Evolutionary conservation across 2,113 vertebrate species (phyloP).

Genomic region (Oplegnathus fasciatus): DNA sequence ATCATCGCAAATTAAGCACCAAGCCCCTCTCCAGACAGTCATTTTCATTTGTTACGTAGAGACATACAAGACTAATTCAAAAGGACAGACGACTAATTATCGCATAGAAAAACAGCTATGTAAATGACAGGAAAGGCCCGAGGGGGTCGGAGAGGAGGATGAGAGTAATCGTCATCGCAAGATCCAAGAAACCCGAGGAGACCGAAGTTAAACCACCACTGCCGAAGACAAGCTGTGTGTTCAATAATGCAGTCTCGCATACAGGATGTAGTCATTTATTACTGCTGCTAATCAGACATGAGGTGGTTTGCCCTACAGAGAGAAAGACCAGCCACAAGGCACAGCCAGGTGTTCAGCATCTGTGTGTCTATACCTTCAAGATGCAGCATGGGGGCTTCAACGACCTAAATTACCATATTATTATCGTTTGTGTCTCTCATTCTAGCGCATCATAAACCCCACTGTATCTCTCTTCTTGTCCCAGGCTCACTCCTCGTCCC

Average conservation of each 20-base stretch:
- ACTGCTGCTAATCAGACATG: conserved; percentile 36
- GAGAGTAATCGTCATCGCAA: conserved; percentile 28
- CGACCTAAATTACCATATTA: conserved; percentile 13
- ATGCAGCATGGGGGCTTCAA: neutral
- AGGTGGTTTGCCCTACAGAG: conserved; percentile 7
- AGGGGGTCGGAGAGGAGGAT: neutral
- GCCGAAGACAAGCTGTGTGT: conserved; percentile 38
- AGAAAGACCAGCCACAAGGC: conserved; percentile 26
- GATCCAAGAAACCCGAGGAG: conserved; percentile 39
- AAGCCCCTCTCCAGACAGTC: conserved; percentile 18
- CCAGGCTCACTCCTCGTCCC: neutral
- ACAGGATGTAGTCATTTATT: conserved; percentile 49
- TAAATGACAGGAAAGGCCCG: conserved; percentile 43
- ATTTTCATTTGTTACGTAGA: conserved; percentile 29
- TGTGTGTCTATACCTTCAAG: conserved; percentile 20
- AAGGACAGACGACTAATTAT: conserved; percentile 59
- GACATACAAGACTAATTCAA: conserved; percentile 34
- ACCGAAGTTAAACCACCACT: conserved; percentile 35
- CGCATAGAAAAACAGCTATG: conserved; percentile 32
- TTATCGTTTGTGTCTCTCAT: neutral
- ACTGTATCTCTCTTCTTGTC: conserved; percentile 18
- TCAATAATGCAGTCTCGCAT: conserved; percentile 52
- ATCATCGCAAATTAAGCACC: conserved; percentile 31
- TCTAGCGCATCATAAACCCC: neutral
- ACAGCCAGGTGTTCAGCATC: conserved; percentile 58